Percentiles rank a stretch among this genome's conserved stretches.
Conservation (phyloP, 2,888 invertebrate genomes). For the Cabera pusaria region DNA sequence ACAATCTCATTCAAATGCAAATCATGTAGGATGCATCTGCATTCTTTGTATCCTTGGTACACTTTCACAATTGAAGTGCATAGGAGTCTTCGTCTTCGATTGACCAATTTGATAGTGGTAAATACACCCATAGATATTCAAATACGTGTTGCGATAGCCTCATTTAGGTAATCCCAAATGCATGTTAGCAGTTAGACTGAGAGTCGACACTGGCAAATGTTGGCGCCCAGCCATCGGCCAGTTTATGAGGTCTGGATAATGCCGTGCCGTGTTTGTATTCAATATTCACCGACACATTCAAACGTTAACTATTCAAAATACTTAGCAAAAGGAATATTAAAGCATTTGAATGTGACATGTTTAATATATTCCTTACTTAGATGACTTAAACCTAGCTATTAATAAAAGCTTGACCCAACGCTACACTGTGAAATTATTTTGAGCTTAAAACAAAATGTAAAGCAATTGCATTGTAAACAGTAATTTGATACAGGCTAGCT, state of each 20-base stretch:
- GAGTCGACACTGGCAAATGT: constrained; percentile 19
- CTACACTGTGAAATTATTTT: too few species aligned
- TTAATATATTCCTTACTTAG: too few species aligned
- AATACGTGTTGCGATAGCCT: constrained; percentile 17
- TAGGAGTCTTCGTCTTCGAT: constrained; percentile 8
- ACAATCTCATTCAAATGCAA: too few species aligned
- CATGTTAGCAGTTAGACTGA: constrained; percentile 25
- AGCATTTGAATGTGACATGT: too few species aligned
- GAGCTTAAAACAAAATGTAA: too few species aligned
- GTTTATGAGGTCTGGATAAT: constrained; percentile 28
- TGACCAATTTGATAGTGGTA: constrained; percentile 15
- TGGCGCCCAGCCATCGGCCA: constrained; percentile 27
- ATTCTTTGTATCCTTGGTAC: constrained; percentile 3
- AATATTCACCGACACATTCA: constrained; percentile 16
- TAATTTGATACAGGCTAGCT: too few species aligned
- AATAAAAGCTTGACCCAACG: too few species aligned
- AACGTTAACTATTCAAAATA: constrained; percentile 9
- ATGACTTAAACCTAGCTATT: too few species aligned
- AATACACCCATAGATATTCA: constrained; percentile 15
- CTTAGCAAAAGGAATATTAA: not conserved
- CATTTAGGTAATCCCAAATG: constrained; percentile 27
- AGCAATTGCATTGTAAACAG: too few species aligned
- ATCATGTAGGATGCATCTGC: too few species aligned
- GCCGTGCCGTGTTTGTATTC: constrained; percentile 27
- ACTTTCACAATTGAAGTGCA: constrained; percentile 2